These are phyloP conservation scores for Patella vulgata DNA, from an alignment of 1,140 invertebrate genomes.

Conservation along the genomic window DNA sequence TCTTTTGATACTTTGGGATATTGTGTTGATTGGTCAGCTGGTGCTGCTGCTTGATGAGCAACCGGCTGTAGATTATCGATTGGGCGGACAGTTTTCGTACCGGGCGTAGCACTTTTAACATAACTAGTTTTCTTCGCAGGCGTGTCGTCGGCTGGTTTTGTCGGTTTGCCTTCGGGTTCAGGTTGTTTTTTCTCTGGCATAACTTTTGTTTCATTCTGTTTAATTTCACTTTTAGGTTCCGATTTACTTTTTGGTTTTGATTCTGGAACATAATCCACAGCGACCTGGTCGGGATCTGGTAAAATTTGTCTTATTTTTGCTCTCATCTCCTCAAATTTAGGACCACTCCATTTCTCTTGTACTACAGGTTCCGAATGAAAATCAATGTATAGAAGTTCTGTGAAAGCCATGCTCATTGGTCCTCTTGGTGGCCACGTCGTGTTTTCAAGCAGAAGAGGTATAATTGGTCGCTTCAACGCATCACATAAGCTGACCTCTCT, in stretches of 20 bases:
- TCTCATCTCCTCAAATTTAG: slow-evolving; percentile 42
- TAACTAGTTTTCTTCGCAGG: too few species aligned
- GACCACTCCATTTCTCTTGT: slow-evolving; percentile 43
- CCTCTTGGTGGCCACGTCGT: slow-evolving; percentile 59
- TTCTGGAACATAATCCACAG: neutral
- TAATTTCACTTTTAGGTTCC: neutral
- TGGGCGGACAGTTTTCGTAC: too few species aligned
- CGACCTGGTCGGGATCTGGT: slow-evolving; percentile 1
- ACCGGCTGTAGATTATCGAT: too few species aligned
- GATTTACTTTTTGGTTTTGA: neutral
- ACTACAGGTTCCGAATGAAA: slow-evolving; percentile 34
- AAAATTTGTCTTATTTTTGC: slow-evolving; percentile 31
- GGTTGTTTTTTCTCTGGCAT: too few species aligned
- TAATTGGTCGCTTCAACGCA: slow-evolving; percentile 57
- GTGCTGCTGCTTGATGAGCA: too few species aligned
- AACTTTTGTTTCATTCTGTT: neutral
- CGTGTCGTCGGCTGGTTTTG: too few species aligned
- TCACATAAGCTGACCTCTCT: slow-evolving; percentile 59
- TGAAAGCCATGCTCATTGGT: slow-evolving; percentile 61
- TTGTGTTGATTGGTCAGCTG: too few species aligned
- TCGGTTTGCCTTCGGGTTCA: too few species aligned
- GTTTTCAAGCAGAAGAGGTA: slow-evolving; percentile 57
- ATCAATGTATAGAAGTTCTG: slow-evolving; percentile 55
- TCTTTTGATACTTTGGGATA: too few species aligned
- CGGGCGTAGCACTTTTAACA: too few species aligned